phyloP scores from a whole-genome alignment of 2,113 vertebrate species.

The Acanthisitta chloris region DNA sequence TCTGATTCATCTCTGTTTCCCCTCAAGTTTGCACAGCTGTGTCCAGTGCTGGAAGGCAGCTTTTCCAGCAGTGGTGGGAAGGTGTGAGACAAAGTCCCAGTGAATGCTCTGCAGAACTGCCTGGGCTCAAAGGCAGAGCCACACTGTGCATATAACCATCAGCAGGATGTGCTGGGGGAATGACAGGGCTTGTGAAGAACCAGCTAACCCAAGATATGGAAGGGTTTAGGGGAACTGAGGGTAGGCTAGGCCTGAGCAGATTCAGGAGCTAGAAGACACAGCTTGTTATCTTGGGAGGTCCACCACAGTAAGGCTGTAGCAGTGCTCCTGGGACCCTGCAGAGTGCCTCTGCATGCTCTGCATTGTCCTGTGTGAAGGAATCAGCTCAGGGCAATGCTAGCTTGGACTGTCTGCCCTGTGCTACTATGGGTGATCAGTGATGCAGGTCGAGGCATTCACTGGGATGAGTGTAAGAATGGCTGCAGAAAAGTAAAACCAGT shows the following conservation, averaged over 20 bases:
- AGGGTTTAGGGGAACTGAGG: neutral
- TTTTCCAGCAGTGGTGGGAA: neutral
- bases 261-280: neutral
- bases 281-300: neutral
- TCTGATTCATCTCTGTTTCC: neutral
- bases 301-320: neutral
- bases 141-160: rapidly evolving
- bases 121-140: neutral
- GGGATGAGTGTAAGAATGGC: neutral
- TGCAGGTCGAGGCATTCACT: neutral
- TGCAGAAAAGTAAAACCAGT: neutral
- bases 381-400: neutral
- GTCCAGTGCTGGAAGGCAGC: neutral
- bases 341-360: neutral
- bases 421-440: neutral
- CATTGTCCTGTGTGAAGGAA: neutral
- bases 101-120: neutral
- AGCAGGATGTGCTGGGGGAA: neutral
- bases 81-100: neutral
- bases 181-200: neutral
- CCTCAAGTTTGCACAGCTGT: neutral
- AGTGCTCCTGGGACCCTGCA: neutral
- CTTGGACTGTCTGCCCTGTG: neutral
- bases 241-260: neutral
- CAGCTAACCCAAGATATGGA: neutral